Percentiles rank a stretch among this genome's conserved stretches.
Conservation (phyloP, 2,113 vertebrate genomes). For the Hypomesus transpacificus region DNA sequence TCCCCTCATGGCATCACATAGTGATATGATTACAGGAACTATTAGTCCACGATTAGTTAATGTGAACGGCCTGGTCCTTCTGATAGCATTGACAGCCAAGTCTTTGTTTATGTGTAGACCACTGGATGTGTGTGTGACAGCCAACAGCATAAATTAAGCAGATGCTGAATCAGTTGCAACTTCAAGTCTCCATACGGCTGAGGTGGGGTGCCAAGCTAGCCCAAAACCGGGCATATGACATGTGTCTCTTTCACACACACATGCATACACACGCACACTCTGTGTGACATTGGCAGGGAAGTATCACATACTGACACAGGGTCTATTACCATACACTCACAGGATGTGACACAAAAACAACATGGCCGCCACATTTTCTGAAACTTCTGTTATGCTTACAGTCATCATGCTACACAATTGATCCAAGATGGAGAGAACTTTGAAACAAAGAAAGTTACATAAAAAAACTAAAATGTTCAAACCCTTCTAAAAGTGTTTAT, state of each 20-base stretch:
- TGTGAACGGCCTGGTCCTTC: slow-evolving; percentile 48
- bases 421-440: not conserved
- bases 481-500: not conserved
- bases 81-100: not conserved
- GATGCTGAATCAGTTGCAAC: not conserved
- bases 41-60: slow-evolving; percentile 42
- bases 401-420: too few relatives aligned
- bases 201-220: not conserved
- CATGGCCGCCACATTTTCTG: not conserved
- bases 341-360: not conserved
- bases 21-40: slow-evolving; percentile 45
- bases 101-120: not conserved
- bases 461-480: not conserved
- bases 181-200: slow-evolving; percentile 1
- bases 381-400: too few relatives aligned
- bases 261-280: not conserved
- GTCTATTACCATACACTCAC: not conserved
- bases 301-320: not conserved
- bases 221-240: not conserved
- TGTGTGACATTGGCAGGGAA: not conserved
- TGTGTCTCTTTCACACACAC: not conserved
- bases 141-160: slow-evolving; percentile 4
- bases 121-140: slow-evolving; percentile 1
- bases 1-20: slow-evolving; percentile 28
- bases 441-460: not conserved